These are phyloP conservation scores for Sialia sialis DNA, from an alignment of 2,113 vertebrate species.

Conservation along the genomic window DNA sequence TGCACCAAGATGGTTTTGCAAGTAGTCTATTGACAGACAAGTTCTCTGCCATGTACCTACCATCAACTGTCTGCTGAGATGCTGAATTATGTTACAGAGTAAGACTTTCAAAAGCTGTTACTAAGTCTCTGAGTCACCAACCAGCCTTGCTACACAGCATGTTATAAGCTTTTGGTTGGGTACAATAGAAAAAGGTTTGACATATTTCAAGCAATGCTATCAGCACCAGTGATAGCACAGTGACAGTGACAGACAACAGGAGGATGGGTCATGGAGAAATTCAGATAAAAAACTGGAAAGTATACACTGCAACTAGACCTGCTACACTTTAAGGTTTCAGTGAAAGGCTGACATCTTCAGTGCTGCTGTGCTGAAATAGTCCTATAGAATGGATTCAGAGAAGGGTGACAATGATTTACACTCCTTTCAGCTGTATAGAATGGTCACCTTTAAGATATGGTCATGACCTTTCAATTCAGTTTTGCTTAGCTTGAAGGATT, in stretches of 20 bases:
- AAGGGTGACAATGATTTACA: not conserved
- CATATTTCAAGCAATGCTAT: not conserved
- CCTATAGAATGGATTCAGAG: not conserved
- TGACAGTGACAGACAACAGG: not conserved
- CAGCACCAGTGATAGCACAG: not conserved
- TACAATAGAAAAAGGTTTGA: not conserved
- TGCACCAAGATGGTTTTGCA: not conserved
- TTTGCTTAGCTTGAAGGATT: not conserved
- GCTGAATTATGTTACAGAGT: not conserved
- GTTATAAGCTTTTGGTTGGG: not conserved
- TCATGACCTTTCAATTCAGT: not conserved
- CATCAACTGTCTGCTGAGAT: not conserved
- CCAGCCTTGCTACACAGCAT: not conserved
- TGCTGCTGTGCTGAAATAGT: not conserved
- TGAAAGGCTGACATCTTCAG: not conserved
- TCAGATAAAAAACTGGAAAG: not conserved
- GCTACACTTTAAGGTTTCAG: not conserved
- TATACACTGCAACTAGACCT: not conserved
- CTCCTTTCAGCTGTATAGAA: not conserved
- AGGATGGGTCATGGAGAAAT: not conserved
- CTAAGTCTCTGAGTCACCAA: not conserved
- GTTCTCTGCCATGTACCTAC: not conserved
- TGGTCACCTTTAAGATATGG: not conserved
- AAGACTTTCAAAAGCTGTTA: not conserved
- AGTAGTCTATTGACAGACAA: not conserved